Evolutionary conservation across 2,113 vertebrate genomes (phyloP), one percentile per base, ranked within the genome.

Genomic region (Hippoglossus stenolepis): DNA sequence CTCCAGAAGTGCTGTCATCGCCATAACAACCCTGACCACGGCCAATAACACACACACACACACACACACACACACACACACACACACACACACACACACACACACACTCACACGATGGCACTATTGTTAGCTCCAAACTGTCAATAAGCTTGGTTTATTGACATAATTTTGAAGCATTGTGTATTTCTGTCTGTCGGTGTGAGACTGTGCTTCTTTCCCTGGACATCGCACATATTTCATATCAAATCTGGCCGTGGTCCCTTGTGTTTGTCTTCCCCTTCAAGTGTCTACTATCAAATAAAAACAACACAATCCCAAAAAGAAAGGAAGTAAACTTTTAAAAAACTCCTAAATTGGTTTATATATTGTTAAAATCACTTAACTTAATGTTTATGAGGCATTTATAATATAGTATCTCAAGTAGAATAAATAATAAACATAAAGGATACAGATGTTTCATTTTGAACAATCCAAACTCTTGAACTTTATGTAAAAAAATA

Each of bases 111-210:
- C 31, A 17, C 13, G 45, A 18, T 17, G 2, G 58, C 38, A 69
- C 89, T 78, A 91, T 91, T 92, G 90, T 92, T 89, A 63, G 64
- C 77, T 14, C 62, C 62, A 73, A 83, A 77, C 80, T 79, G 69
- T 87, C 77, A 84, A 85, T 74, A 78, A 35, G 31, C 72, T 75
- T 2, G 38, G 83, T 91, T 89, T 92, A 85, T 93, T 93, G 87
- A 90, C 86, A 85, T 79, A 79, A 81, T 80, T 77, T 80, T 65
- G 75, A 73, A 63, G 73, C 80, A 83, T 80, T 89, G 90, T 85
- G 58, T 40, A 35, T 86, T 54, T 89, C 65, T 86, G 63, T 65
- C 51, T 73, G 80, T 38, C 9, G 35, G 66, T 87, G 35, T 28
- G 18, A 63, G 43, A 57, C 31, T 70, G 57, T 80, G 4, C 69